Percentiles rank a stretch among this genome's conserved stretches.
Conservation (phyloP, 2,113 vertebrate species). For the Rhinogobius similis region DNA sequence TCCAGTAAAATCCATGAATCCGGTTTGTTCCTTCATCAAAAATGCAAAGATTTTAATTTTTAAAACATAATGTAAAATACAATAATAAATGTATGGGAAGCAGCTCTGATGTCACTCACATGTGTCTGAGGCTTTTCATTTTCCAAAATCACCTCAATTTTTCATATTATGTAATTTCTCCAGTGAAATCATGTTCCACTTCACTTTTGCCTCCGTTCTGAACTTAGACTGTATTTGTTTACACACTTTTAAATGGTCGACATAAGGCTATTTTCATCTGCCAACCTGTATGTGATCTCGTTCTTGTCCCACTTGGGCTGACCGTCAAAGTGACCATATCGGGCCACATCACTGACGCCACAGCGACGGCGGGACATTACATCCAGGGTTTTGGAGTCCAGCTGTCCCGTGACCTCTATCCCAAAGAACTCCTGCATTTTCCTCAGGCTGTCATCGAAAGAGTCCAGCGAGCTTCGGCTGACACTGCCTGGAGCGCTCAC, state of each 20-base stretch:
- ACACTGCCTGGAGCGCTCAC: conserved; percentile 37
- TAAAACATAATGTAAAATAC: too few relatives aligned
- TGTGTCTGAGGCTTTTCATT: too few relatives aligned
- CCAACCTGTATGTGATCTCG: conserved; percentile 84
- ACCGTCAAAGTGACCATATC: conserved; percentile 62
- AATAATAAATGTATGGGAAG: too few relatives aligned
- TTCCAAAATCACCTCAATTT: too few relatives aligned
- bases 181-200: too few relatives aligned
- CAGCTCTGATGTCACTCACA: too few relatives aligned
- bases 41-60: too few relatives aligned
- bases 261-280: background rate
- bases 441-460: conserved; percentile 56
- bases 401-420: conserved; percentile 73
- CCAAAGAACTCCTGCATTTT: conserved; percentile 84
- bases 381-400: conserved; percentile 72
- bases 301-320: conserved; percentile 78
- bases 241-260: too few relatives aligned
- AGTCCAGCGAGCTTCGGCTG: conserved; percentile 37
- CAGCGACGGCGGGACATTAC: conserved; percentile 77
- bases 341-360: conserved; percentile 76
- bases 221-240: too few relatives aligned
- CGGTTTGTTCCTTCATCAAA: too few relatives aligned
- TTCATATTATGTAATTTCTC: too few relatives aligned
- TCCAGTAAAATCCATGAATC: too few relatives aligned
- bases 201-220: background rate